Evolutionary conservation across 2,888 invertebrate genomes (phyloP), one percentile per base, ranked within the genome.

Genomic region (Papilio protenor): DNA sequence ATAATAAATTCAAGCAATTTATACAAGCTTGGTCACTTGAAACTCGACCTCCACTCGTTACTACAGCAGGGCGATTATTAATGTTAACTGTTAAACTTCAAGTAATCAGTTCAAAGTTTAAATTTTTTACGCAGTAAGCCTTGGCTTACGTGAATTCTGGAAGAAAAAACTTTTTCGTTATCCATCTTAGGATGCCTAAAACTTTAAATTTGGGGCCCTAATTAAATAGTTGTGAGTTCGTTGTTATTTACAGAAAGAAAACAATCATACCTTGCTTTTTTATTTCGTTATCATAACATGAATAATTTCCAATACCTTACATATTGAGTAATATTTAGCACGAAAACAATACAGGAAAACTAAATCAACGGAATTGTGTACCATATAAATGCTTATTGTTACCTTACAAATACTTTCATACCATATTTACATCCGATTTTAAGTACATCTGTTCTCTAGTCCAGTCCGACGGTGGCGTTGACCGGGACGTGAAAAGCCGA

Each of bases 11-110:
- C 6, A 5, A 45, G 66, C n/a, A 69, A 69, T 69, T 69, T 69
- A 45, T 69, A 27, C 4, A 21, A 45, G 66, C 66, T 69, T 12
- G 45, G 66, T 69, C 21, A 69, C 66, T 69, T 69, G 66, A 69
- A 40, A 14, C 21, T 4, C n/a, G 66, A 61, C 27, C 27, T 61
- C 21, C 45, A 14, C 66, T 64, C 61, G 61, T 14, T 18, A 8
- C 64, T 33, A 33, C 18, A 5, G 64, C 8, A 8, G 33, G 27
- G 18, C 45, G 45, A 12, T 69, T 21, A 69, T 69, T 69, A 69
- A 69, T 45, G 66, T n/a, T 69, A 45, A 69, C 45, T 69, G 45
- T 69, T 45, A 69, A 69, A 69, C 45, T 69, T 45, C 40, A 69
- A 21, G 66, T 66, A n/a, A 45, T 45, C 66, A 45, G 4, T 66